Base-by-base conservation (phyloP, 2,797 vertebrate species). In the Cuniculus paca region DNA sequence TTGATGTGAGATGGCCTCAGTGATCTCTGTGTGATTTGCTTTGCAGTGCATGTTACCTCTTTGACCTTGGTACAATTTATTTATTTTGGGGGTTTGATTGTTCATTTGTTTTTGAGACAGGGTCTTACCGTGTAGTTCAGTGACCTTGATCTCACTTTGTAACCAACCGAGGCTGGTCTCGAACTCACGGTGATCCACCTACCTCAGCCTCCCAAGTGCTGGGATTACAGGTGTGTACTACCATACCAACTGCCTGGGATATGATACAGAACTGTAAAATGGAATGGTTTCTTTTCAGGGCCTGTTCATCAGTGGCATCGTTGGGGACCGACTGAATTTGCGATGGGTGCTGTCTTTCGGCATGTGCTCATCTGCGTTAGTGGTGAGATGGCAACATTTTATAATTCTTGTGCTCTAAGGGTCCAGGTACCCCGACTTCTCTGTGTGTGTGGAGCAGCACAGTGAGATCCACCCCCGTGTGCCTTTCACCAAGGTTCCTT, bases 291-390 rank as follows among this genome's bases (percentile, higher is more conserved):
- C 8, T 94, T 98, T 96, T 90, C 97, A 99, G 99, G 99, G 99
- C 93, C 99, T 99, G 93, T 99, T 99, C 97, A 94, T 99, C 97
- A 99, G 99, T 1, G 99, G 99, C 2, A 98, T 99, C 89, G 98
- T 99, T 48, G 99, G 99, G 0, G 99, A 99, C 98, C 99, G 99
- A 58, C 98, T 99, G 93, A 99, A 99, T 97, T 99, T 99, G 86
- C 99, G 99, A 94, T 99, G 99, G 74, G 99, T 99, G 77, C 99
- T 99, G 42, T 99, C 99, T 65, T 99, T 99, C 3, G 99, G 99
- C 95, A 99, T 99, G 98, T 99, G 99, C 86, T 99, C 99, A 39
- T 99, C 99, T 61, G 99, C 99, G 19, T 81, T 99, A 2, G 99
- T 99, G 99, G 99, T 99, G 98, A 99, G 99, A 98, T 5, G 3